Evolutionary conservation across 2,888 invertebrate species (phyloP), one percentile per base, ranked within the genome.

Genomic region (Lacanobia wlatinum): DNA sequence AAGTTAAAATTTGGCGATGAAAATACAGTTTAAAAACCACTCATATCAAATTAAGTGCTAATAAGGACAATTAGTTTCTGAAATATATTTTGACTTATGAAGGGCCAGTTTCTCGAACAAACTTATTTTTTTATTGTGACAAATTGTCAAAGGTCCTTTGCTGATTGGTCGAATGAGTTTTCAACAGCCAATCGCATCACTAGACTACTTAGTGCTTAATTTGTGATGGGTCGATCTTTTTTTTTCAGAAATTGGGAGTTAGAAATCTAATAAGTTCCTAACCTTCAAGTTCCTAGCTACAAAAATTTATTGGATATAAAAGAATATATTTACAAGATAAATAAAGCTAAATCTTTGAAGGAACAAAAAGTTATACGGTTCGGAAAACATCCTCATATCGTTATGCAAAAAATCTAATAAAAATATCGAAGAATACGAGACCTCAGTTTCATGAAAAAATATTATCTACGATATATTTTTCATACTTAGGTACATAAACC

Each of bases 321-420:
- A 53, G n/a, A 40, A 58, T 14, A 58, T 28, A 23, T 18, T 10
- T 21, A 40, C n/a, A 43, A 73, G 48, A 59, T 60, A 58, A 55
- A 64, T n/a, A 46, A 65, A 61, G 28, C 28, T n/a, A 61, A 46
- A 56, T 76, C 52, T 77, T 63, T 64, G 48, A 53, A 61, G 52
- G 23, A 81, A 78, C 70, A 56, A 64, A 67, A 62, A 43, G 40
- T 61, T 76, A 69, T 65, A 61, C 64, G 60, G 8, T 65, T 60
- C 78, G 40, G 52, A 46, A 61, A 64, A 76, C 61, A 77, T 77
- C 61, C 65, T 63, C 58, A 62, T 82, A 70, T 38, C 43, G 82
- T 82, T 77, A 82, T 82, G 71, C 52, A 70, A 78, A 77, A 82
- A 78, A 70, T 77, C 78, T 78, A 82, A 78, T 82, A 78, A 77